Conservation (phyloP, 2,888 invertebrate genomes). For the Brachynemurus nebulosus region DNA sequence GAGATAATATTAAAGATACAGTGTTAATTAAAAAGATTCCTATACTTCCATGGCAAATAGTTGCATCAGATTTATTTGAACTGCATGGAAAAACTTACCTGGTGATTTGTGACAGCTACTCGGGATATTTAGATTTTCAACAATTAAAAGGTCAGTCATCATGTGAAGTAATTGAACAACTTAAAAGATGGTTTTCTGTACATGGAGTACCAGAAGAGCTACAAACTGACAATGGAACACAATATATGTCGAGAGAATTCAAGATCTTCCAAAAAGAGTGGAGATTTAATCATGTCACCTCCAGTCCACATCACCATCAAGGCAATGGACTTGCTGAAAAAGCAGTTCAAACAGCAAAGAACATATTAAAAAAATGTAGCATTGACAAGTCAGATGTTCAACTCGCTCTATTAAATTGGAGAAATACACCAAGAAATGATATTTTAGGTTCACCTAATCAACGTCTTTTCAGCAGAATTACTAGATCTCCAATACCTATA, state of each 20-base stretch:
- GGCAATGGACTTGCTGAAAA: slow-evolving; percentile 9
- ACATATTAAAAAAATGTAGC: no score
- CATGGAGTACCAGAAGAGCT: no score
- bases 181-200: no score
- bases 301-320: slow-evolving; percentile 3
- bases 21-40: not conserved
- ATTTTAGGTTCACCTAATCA: no score
- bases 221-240: slow-evolving; percentile 9
- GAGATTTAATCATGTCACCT: not conserved
- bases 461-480: slow-evolving; percentile 2
- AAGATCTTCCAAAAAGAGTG: not conserved
- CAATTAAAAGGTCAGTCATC: not conserved
- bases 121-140: slow-evolving; percentile 11
- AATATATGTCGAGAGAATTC: slow-evolving; percentile 7
- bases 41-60: not conserved
- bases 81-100: slow-evolving; percentile 7
- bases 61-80: not conserved
- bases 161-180: slow-evolving; percentile 1
- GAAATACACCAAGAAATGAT: no score
- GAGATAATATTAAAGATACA: not conserved
- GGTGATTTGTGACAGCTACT: slow-evolving; percentile 11
- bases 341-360: no score
- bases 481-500: slow-evolving; percentile 1
- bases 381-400: no score
- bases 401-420: no score